Evolutionary conservation across 2,888 invertebrate species (phyloP), one percentile per base, ranked within the genome.

Genomic region (Napeogenes sylphis): DNA sequence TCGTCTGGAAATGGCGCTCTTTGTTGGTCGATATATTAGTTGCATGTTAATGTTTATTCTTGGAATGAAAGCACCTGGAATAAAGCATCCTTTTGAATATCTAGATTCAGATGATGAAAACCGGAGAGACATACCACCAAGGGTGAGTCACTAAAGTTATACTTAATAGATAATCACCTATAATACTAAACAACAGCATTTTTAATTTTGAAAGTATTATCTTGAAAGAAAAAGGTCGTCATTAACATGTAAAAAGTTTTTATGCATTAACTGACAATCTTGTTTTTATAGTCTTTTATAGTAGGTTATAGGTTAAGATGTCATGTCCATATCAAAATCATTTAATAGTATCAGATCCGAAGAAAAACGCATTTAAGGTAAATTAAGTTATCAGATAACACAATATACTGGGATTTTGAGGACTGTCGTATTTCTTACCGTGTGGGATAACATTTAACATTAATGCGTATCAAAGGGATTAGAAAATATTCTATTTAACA

Each of bases 51-150:
- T 98, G 73, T 98, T 98, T 82, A 91, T 95, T 6, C 88, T 99
- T 59, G 97, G 97, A 4, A 87, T 98, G 70, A 95, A 94, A 80
- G 97, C 97, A 14, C 97, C 98, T 0, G 97, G 97, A 45, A 94
- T 97, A 58, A 92, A 92, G 84, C 91, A 92, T 66, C 92, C 92
- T 69, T 89, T 91, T 66, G 92, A 93, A 75, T 93, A 93, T 72
- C 84, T 93, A 35, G 91, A 90, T 56, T 74, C 91, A 13, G 92
- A 92, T 53, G 92, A 92, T 65, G 82, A 88, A 2, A 71, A 65
- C 61, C 83, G 87, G 4, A 77, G 82, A 42, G 76, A 78, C 68
- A 73, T 87, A 64, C 83, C 84, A 6, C 83, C 86, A 0, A 78
- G 87, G 79, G 90, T 90, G 68, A 79, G 84, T 74, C 30, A 51